These are phyloP conservation scores for Perdix hodgsoniae DNA, from an alignment of 2,797 vertebrate species.

Conservation along the genomic window DNA sequence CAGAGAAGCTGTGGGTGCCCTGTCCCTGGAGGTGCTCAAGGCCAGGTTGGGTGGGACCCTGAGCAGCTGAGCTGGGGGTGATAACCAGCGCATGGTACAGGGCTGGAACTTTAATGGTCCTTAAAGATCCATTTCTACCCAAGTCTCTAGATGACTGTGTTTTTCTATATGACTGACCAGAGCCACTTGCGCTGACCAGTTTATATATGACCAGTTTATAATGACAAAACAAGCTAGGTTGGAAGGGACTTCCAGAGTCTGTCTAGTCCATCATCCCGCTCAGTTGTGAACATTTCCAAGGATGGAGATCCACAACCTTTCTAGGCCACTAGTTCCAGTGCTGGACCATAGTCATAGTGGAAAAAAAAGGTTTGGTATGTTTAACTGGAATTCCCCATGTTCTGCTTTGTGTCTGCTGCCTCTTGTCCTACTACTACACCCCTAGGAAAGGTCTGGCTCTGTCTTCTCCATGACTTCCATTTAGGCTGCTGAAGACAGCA, in stretches of 20 bases:
- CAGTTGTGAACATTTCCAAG: background rate
- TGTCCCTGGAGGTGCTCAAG: background rate
- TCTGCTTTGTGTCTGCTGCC: background rate
- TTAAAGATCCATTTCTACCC: background rate
- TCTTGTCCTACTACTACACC: fast-evolving
- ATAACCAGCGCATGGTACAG: background rate
- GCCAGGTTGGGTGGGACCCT: background rate
- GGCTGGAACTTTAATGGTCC: background rate
- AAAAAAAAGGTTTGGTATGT: background rate
- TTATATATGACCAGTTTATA: fast-evolving
- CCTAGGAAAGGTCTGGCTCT: background rate
- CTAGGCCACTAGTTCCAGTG: background rate
- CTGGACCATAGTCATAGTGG: background rate
- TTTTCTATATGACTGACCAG: background rate
- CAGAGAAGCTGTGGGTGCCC: background rate
- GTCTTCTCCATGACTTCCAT: background rate
- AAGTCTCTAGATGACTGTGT: background rate
- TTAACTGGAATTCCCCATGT: background rate
- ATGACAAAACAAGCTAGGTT: background rate
- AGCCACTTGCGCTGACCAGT: background rate
- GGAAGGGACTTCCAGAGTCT: background rate
- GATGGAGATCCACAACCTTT: background rate
- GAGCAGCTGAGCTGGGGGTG: background rate
- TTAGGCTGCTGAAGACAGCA: background rate
- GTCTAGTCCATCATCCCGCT: background rate